Conservation (phyloP, 2,797 vertebrate species). For the Cygnus olor region DNA sequence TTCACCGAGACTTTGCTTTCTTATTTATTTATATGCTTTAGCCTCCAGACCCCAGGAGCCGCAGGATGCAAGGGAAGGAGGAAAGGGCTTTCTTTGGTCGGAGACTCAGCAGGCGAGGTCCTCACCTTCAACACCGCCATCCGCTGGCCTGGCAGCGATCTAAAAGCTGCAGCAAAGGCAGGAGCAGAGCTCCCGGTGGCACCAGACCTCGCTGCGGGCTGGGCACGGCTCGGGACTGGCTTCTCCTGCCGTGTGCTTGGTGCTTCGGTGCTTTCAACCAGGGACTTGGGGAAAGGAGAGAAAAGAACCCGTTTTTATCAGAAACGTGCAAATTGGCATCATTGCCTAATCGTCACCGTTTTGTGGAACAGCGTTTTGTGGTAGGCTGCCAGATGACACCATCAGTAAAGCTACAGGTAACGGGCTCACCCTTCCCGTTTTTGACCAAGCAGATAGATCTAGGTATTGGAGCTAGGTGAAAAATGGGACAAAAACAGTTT, state of each 20-base stretch:
- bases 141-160: not conserved
- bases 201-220: not conserved
- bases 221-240: accelerated
- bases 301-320: not conserved
- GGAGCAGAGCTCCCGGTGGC: not conserved
- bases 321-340: not conserved
- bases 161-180: not conserved
- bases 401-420: not conserved
- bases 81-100: not conserved
- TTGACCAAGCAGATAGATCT: not conserved
- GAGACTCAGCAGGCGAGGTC: not conserved
- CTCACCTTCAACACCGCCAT: not conserved
- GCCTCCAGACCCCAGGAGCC: not conserved
- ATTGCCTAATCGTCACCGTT: not conserved
- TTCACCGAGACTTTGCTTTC: not conserved
- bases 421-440: not conserved
- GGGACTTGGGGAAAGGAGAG: not conserved
- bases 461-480: not conserved
- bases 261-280: not conserved
- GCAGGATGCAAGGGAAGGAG: not conserved
- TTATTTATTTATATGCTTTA: not conserved
- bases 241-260: too few species aligned
- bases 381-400: not conserved
- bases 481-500: not conserved
- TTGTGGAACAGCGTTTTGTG: not conserved